Conservation (phyloP, 1,140 invertebrate genomes). For the Drosophila yakuba region DNA sequence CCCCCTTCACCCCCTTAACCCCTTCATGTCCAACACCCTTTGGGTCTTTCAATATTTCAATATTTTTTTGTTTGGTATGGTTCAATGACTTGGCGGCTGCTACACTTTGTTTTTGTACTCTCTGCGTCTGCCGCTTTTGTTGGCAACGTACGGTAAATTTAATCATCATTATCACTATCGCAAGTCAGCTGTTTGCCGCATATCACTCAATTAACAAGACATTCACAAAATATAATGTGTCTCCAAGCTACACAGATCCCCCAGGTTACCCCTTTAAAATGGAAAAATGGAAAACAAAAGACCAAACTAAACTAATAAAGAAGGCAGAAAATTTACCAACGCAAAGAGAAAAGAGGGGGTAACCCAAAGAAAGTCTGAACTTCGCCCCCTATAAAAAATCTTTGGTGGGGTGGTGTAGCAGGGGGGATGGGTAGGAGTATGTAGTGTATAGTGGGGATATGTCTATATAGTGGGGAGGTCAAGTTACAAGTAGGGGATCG, state of each 20-base stretch:
- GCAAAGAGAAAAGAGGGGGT: constrained; percentile 22
- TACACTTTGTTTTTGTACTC: constrained; percentile 44
- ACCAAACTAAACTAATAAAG: constrained; percentile 45
- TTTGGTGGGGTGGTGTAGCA: neutral
- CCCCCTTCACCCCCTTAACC: constrained; percentile 1
- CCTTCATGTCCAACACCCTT: constrained; percentile 1
- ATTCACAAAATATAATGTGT: constrained; percentile 23
- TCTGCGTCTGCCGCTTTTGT: constrained; percentile 16
- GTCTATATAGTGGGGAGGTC: constrained; percentile 26
- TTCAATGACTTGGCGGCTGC: constrained; percentile 65
- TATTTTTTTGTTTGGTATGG: constrained; percentile 44
- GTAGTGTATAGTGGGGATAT: neutral
- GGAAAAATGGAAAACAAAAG: constrained; percentile 4
- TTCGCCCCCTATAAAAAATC: constrained; percentile 14
- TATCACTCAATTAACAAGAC: constrained; percentile 49
- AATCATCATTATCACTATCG: constrained; percentile 74
- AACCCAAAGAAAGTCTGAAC: constrained; percentile 52
- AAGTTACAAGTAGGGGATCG: constrained; percentile 37
- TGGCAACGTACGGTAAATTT: constrained; percentile 62
- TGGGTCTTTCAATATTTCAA: constrained; percentile 65
- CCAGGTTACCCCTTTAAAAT: constrained; percentile 1
- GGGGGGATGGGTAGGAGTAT: too few relatives aligned
- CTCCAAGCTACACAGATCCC: constrained; percentile 31
- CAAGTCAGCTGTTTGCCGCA: constrained; percentile 59
- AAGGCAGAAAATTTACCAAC: constrained; percentile 45